A percentile compares a stretch with the other conserved stretches of the same genome.
phyloP scores from a whole-genome alignment of 2,113 vertebrate species.

The Hydrolagus affinis region DNA sequence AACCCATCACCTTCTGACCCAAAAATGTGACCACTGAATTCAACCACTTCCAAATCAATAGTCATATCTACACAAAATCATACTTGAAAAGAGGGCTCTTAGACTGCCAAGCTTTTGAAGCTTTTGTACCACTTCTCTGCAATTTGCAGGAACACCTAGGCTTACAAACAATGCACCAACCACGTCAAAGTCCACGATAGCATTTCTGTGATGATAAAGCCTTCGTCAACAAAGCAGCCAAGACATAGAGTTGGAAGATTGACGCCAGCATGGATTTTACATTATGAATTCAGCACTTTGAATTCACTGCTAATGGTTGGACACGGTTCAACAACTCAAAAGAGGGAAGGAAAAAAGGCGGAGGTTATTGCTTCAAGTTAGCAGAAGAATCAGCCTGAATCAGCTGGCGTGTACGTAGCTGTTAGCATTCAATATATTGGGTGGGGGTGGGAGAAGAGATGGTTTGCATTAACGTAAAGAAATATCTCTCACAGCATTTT shows the following conservation, averaged over 20 bases:
- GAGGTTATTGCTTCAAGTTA: background rate
- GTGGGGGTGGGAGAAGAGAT: too few species aligned
- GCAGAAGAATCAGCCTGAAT: background rate
- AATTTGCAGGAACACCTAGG: too few species aligned
- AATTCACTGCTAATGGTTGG: background rate
- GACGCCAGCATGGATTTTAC: background rate
- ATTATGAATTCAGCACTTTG: background rate
- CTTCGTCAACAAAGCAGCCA: background rate
- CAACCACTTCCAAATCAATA: background rate
- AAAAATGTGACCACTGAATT: background rate
- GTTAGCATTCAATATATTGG: background rate
- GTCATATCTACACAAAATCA: background rate
- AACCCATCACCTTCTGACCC: background rate
- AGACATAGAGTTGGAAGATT: background rate
- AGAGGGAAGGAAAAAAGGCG: too few species aligned
- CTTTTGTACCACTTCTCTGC: background rate
- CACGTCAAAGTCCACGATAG: background rate
- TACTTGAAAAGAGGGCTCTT: background rate
- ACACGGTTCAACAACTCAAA: background rate
- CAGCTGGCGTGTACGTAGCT: background rate
- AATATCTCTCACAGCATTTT: background rate
- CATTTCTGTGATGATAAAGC: background rate
- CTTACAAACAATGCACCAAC: background rate
- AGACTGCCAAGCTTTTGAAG: background rate
- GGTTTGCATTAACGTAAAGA: background rate